Conservation (phyloP, 2,888 invertebrate genomes). For the Tetramorium bicarinatum region DNA sequence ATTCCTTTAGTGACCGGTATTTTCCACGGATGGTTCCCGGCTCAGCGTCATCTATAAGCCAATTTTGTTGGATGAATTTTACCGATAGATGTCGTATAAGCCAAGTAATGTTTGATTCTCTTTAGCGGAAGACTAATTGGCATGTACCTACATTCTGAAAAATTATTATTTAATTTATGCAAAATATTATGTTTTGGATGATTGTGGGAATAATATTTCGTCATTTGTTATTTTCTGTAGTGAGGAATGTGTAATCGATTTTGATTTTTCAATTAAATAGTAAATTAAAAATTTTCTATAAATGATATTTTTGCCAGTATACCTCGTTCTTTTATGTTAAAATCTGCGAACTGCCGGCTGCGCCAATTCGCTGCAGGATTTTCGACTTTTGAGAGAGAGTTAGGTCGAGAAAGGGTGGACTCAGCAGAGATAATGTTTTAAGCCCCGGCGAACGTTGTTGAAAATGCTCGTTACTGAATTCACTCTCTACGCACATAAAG, state of each 20-base stretch:
- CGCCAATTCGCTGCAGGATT: conserved; percentile 48
- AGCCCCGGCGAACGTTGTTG: conserved; percentile 54
- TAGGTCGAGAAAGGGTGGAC: conserved; percentile 42
- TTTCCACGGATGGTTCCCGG: background rate
- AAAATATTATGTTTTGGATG: background rate
- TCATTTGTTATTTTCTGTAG: background rate
- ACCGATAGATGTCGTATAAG: background rate
- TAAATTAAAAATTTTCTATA: background rate
- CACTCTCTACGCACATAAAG: conserved; percentile 55
- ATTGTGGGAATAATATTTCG: background rate
- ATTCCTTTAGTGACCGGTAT: background rate
- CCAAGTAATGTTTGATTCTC: background rate
- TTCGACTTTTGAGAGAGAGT: conserved; percentile 50
- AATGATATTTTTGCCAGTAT: conserved; percentile 22
- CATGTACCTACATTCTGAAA: background rate
- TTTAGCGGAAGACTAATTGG: background rate
- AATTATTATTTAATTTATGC: conserved; percentile 1
- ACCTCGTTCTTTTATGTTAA: conserved; percentile 40
- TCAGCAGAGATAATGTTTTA: conserved; percentile 66
- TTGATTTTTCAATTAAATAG: background rate
- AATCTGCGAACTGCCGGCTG: conserved; percentile 44
- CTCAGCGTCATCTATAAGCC: background rate
- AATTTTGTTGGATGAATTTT: conserved; percentile 25
- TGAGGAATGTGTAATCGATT: background rate
- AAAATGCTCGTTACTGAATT: conserved; percentile 67